A percentile compares a stretch with the other conserved stretches of the same genome.
These are phyloP conservation scores for Epinephelus cyanopodus DNA, from an alignment of 2,113 vertebrate genomes.

Conservation along the genomic window DNA sequence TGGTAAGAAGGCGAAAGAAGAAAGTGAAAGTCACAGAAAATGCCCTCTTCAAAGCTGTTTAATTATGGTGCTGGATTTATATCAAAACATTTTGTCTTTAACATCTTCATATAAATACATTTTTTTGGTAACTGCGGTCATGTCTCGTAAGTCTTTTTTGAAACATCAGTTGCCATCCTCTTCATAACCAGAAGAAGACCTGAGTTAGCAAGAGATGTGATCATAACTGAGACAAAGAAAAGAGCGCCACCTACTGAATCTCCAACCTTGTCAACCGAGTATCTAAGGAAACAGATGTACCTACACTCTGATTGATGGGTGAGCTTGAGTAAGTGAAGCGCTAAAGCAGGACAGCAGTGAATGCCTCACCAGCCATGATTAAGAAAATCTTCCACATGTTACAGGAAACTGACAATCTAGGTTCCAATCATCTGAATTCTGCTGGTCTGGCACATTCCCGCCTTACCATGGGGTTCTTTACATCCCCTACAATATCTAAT, in stretches of 20 bases:
- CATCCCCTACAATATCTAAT: too few species aligned
- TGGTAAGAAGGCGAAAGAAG: conserved; percentile 10
- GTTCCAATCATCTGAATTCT: not conserved
- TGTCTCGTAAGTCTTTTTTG: too few species aligned
- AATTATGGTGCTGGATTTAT: not conserved
- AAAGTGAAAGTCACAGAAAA: conserved; percentile 37
- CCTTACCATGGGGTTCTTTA: not conserved
- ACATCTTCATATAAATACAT: not conserved
- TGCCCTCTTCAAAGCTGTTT: not conserved
- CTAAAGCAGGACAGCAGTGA: not conserved
- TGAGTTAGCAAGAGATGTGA: not conserved
- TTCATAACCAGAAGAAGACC: too few species aligned
- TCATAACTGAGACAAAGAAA: not conserved
- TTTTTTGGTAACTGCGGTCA: not conserved
- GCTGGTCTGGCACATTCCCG: not conserved
- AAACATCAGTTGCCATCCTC: too few species aligned
- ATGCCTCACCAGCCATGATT: not conserved
- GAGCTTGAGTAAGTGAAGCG: not conserved
- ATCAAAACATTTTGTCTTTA: conserved; percentile 8
- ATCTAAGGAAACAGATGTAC: not conserved
- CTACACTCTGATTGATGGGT: conserved; percentile 1
- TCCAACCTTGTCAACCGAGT: not conserved
- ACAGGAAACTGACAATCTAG: not conserved
- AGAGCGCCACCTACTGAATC: not conserved
- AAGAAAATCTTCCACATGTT: not conserved